A percentile compares a stretch with the other conserved stretches of the same genome.
Evolutionary conservation across 2,888 invertebrate genomes (phyloP).

Genomic region (Dryadula phaetusa): DNA sequence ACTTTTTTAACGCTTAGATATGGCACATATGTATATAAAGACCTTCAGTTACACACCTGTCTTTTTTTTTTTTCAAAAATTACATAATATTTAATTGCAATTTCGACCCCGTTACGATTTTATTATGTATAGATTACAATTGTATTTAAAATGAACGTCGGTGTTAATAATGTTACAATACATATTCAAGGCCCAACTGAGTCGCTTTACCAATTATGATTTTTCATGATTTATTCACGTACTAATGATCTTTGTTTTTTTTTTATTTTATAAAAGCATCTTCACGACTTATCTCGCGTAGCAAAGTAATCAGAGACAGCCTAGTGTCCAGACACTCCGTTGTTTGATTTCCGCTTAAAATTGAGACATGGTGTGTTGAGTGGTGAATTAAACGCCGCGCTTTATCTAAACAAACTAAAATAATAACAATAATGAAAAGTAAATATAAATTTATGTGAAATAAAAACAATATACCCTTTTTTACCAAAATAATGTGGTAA

Average conservation of each 20-base stretch:
- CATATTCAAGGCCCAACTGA: background rate
- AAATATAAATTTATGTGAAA: too few relatives aligned
- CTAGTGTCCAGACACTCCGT: too few relatives aligned
- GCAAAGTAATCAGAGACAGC: too few relatives aligned
- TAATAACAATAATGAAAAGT: too few relatives aligned
- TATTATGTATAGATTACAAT: slow-evolving; percentile 20
- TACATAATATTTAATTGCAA: slow-evolving; percentile 11
- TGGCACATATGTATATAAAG: background rate
- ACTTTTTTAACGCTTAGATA: too few relatives aligned
- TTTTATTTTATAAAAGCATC: background rate
- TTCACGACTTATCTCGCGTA: background rate
- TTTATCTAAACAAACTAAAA: too few relatives aligned
- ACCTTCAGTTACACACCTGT: background rate
- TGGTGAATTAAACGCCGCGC: too few relatives aligned
- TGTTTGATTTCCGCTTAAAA: too few relatives aligned
- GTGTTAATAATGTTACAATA: slow-evolving; percentile 1
- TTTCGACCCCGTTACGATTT: slow-evolving; percentile 17
- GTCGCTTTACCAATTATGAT: background rate
- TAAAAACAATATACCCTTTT: too few relatives aligned
- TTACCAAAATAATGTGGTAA: too few relatives aligned
- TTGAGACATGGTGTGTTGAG: too few relatives aligned
- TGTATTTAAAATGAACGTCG: slow-evolving; percentile 20
- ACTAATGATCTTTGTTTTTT: background rate
- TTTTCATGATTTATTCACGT: slow-evolving; percentile 1
- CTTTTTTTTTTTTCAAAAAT: background rate